These are phyloP conservation scores for Acanthopleura granulata DNA, from an alignment of 2,888 invertebrate genomes.

Conservation along the genomic window DNA sequence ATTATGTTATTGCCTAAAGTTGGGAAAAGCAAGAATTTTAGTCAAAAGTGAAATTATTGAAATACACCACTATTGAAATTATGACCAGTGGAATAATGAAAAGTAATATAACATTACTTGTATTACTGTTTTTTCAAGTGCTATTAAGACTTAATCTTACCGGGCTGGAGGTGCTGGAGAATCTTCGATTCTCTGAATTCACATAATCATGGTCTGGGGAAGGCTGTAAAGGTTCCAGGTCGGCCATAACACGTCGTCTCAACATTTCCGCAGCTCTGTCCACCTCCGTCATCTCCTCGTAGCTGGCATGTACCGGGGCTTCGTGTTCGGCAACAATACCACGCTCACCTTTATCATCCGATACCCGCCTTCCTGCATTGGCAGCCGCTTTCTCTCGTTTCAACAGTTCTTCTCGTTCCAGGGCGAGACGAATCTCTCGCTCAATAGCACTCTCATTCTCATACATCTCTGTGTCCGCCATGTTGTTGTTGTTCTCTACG, in stretches of 20 bases:
- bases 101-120: too few relatives aligned
- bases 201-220: background rate
- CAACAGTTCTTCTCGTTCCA: conserved; percentile 58
- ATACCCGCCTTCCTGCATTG: background rate
- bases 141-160: background rate
- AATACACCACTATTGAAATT: too few relatives aligned
- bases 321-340: background rate
- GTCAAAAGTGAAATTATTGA: too few relatives aligned
- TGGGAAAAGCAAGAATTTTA: too few relatives aligned
- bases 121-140: too few relatives aligned
- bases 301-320: background rate
- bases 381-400: conserved; percentile 40
- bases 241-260: background rate
- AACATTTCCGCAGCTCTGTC: conserved; percentile 56
- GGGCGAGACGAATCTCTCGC: conserved; percentile 62
- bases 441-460: conserved; percentile 63
- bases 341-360: background rate
- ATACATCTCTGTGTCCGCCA: conserved; percentile 31
- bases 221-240: background rate
- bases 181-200: background rate
- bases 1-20: too few relatives aligned
- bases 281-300: conserved; percentile 57
- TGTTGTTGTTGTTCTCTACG: conserved; percentile 31
- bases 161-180: background rate
- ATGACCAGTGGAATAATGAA: too few relatives aligned